Evolutionary conservation across 2,797 vertebrate genomes (phyloP).

Genomic region (Synaphobranchus kaupii): DNA sequence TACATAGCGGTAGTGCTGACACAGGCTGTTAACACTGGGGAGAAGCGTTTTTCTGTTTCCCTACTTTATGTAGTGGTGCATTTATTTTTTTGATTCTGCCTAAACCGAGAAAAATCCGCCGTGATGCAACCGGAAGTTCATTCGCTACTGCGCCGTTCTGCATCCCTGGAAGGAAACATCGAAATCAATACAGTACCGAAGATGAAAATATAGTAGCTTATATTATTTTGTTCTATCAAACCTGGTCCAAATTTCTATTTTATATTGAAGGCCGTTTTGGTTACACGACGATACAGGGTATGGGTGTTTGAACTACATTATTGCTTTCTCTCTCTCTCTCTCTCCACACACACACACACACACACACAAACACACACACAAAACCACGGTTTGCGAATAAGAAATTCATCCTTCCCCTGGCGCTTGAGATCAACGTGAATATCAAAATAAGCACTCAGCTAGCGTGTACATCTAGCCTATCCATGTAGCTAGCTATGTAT

Average conservation of each 20-base stretch:
- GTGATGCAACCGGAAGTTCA: constrained; percentile 12
- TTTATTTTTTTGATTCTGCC: constrained; percentile 7
- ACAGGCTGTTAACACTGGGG: constrained; percentile 23
- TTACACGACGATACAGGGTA: constrained; percentile 11
- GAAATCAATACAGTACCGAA: constrained; percentile 26
- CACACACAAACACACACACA: neutral
- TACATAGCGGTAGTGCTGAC: constrained; percentile 24
- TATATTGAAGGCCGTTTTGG: constrained; percentile 33
- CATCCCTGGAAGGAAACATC: neutral
- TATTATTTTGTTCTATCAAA: neutral
- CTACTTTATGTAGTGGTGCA: neutral
- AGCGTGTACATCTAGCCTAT: neutral
- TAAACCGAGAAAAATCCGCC: neutral
- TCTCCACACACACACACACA: no score
- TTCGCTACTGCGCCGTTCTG: neutral
- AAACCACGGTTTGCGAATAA: neutral
- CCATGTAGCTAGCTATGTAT: neutral
- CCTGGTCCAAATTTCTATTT: constrained; percentile 12
- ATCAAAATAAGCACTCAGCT: neutral
- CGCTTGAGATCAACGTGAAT: no score
- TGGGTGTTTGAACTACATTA: neutral
- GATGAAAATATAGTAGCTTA: constrained; percentile 14
- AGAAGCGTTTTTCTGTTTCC: neutral
- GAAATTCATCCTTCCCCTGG: neutral
- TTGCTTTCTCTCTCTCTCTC: neutral